phyloP scores from a whole-genome alignment of 2,797 vertebrate genomes.

The Echeneis naucrates region DNA sequence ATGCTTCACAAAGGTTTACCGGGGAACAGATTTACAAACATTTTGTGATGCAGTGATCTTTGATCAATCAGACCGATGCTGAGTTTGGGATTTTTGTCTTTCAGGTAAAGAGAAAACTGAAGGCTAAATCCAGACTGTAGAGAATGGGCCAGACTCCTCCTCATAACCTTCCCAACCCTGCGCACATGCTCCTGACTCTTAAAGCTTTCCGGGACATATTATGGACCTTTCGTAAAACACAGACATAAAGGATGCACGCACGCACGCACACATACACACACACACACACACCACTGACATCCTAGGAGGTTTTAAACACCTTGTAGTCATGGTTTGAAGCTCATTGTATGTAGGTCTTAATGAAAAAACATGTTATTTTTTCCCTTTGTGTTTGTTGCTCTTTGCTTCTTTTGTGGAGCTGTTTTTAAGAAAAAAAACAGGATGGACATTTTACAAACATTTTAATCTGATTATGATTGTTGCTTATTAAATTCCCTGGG shows the following conservation, averaged over 20 bases:
- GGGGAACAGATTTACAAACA: no score
- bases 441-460: slow-evolving; percentile 84
- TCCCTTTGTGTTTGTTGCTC: slow-evolving; percentile 84
- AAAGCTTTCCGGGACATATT: slow-evolving; percentile 86
- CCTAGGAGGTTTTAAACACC: slow-evolving; percentile 86
- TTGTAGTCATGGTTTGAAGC: slow-evolving; percentile 85
- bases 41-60: neutral
- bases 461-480: slow-evolving; percentile 85
- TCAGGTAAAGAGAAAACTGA: slow-evolving; percentile 93
- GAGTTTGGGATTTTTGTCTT: slow-evolving; percentile 39
- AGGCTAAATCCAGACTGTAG: slow-evolving; percentile 77
- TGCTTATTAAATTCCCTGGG: slow-evolving; percentile 87
- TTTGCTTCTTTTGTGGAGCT: slow-evolving; percentile 86
- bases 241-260: slow-evolving; percentile 40
- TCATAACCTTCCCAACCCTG: slow-evolving; percentile 80
- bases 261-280: slow-evolving; percentile 18
- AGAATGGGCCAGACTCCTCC: slow-evolving; percentile 81
- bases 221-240: slow-evolving; percentile 79
- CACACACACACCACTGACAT: slow-evolving; percentile 64
- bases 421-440: slow-evolving; percentile 83
- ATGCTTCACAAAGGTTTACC: no score
- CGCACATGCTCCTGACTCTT: slow-evolving; percentile 85
- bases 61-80: neutral
- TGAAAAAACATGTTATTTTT: slow-evolving; percentile 76
- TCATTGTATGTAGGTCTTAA: slow-evolving; percentile 87